Percentiles rank a stretch among this genome's conserved stretches.
phyloP scores from a whole-genome alignment of 2,888 invertebrate species.

The Vandiemenella viatica region DNA sequence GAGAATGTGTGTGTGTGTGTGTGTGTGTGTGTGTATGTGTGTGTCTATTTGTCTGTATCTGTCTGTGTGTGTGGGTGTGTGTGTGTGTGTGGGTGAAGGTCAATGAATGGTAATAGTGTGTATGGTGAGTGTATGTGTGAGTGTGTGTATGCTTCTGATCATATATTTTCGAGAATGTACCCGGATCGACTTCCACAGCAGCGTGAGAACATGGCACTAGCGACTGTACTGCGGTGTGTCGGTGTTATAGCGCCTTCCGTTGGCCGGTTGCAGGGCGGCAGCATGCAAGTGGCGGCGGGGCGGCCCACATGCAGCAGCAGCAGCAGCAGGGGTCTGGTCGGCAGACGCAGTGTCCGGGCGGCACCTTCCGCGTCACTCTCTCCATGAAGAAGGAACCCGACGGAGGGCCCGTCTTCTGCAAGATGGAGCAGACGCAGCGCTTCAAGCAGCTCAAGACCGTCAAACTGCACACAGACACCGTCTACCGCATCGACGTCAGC shows the following conservation, averaged over 20 bases:
- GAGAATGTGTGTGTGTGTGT: too few species aligned
- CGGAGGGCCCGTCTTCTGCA: constrained; percentile 35
- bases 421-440: constrained; percentile 37
- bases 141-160: too few species aligned
- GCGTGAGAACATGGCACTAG: too few species aligned
- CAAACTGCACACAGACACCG: constrained; percentile 36
- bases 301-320: constrained; percentile 5
- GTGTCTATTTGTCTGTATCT: too few species aligned
- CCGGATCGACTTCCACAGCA: too few species aligned
- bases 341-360: constrained; percentile 22
- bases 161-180: too few species aligned
- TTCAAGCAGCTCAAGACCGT: constrained; percentile 39
- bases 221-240: too few species aligned
- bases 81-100: too few species aligned
- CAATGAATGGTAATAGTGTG: too few species aligned
- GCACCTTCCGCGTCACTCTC: constrained; percentile 34
- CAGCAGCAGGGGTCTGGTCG: not conserved
- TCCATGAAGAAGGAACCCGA: constrained; percentile 34
- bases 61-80: too few species aligned
- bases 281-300: constrained; percentile 2
- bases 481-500: constrained; percentile 36
- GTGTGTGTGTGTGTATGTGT: too few species aligned
- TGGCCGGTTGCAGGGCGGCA: not conserved
- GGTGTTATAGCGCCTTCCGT: not conserved
- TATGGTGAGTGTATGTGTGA: too few species aligned